A percentile compares a stretch with the other conserved stretches of the same genome.
Evolutionary conservation across 2,888 invertebrate genomes (phyloP).

Genomic region (Euplagia quadripunctaria): DNA sequence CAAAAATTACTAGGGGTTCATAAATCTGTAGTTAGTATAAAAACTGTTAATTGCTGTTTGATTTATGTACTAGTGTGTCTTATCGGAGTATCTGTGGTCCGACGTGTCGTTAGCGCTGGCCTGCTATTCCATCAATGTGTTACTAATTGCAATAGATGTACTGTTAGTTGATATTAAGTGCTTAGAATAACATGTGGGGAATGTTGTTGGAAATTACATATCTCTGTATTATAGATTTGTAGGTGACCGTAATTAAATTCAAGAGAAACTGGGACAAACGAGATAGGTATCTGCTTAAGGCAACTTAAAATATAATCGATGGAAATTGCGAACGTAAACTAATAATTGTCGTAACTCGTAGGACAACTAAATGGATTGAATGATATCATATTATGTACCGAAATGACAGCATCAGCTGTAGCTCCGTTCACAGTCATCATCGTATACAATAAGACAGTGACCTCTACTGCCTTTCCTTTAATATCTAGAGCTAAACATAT

Average conservation of each 20-base stretch:
- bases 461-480: too few species aligned
- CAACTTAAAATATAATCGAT: too few species aligned
- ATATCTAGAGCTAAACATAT: too few species aligned
- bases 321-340: too few species aligned
- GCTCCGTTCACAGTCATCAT: too few species aligned
- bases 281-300: not conserved
- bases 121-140: constrained; percentile 64
- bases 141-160: constrained; percentile 47
- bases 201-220: constrained; percentile 4
- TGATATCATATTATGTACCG: too few species aligned
- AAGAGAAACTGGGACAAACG: not conserved
- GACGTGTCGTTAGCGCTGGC: constrained; percentile 43
- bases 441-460: too few species aligned
- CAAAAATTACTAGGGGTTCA: constrained; percentile 26
- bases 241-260: not conserved
- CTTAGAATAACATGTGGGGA: not conserved
- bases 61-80: constrained; percentile 57
- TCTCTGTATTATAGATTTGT: not conserved
- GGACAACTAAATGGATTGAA: too few species aligned
- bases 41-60: constrained; percentile 65
- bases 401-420: too few species aligned
- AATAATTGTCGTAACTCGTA: too few species aligned
- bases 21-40: constrained; percentile 61
- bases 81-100: constrained; percentile 30
- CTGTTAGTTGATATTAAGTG: constrained; percentile 9